phyloP scores from a whole-genome alignment of 2,113 vertebrate genomes.

The Gobiocypris rarus region DNA sequence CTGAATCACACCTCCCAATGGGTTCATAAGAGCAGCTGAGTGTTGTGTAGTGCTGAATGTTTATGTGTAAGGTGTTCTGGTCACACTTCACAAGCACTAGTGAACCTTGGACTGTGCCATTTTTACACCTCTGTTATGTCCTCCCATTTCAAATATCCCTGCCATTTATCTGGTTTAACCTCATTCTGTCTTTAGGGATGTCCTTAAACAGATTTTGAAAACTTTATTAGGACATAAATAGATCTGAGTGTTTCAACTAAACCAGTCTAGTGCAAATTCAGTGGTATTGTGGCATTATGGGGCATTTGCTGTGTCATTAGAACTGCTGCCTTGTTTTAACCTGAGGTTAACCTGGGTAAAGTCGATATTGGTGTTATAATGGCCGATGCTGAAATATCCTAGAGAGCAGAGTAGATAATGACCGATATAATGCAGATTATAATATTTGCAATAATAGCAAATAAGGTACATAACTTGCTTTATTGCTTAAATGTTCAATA shows the following conservation, averaged over 20 bases:
- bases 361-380: background rate
- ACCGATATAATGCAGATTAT: background rate
- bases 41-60: background rate
- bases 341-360: background rate
- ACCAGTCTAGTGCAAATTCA: background rate
- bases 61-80: slow-evolving; percentile 3
- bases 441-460: background rate
- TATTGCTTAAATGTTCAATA: background rate
- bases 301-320: background rate
- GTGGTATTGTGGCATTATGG: background rate
- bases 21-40: background rate
- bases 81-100: slow-evolving; percentile 16
- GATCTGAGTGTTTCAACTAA: background rate
- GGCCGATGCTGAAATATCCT: background rate
- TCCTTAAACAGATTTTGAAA: slow-evolving; percentile 25
- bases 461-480: background rate
- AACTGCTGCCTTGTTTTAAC: background rate
- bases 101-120: slow-evolving; percentile 51
- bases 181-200: slow-evolving; percentile 26
- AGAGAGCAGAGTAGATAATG: background rate
- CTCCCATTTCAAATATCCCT: slow-evolving; percentile 49
- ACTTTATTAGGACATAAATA: background rate
- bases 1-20: background rate
- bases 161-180: background rate
- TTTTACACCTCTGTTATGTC: slow-evolving; percentile 39